Percentiles rank a stretch among this genome's conserved stretches.
Evolutionary conservation across 2,888 invertebrate genomes (phyloP).

Genomic region (Drosophila prolongata): DNA sequence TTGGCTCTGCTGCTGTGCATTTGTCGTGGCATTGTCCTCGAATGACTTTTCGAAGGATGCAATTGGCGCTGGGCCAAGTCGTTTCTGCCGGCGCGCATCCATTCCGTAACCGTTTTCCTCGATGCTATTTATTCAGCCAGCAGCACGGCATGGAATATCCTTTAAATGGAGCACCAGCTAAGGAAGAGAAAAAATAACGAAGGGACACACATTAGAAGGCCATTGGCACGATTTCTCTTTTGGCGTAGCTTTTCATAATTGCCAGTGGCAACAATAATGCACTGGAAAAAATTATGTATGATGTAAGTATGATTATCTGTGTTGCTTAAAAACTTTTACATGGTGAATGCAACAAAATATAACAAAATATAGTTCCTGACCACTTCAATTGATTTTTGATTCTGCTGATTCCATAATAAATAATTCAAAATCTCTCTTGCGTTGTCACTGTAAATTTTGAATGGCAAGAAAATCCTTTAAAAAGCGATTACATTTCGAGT

Average conservation of each 20-base stretch:
- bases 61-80: conserved; percentile 96
- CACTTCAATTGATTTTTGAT: too few species aligned
- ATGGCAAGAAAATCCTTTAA: too few species aligned
- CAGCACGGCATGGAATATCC: conserved; percentile 32
- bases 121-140: conserved; percentile 23
- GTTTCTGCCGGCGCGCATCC: conserved; percentile 87
- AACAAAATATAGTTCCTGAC: too few species aligned
- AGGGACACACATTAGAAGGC: conserved; percentile 52
- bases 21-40: conserved; percentile 80
- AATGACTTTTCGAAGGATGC: conserved; percentile 92
- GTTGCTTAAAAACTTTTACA: too few species aligned
- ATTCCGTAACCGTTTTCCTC: conserved; percentile 52
- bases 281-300: conserved; percentile 5
- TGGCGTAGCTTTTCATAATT: conserved; percentile 60
- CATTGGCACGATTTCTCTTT: conserved; percentile 65
- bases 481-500: too few species aligned
- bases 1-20: conserved; percentile 42
- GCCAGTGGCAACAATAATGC: conserved; percentile 59
- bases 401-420: too few species aligned
- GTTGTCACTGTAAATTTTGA: too few species aligned
- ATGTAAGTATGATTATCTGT: too few species aligned
- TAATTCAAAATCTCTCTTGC: too few species aligned
- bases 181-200: background rate
- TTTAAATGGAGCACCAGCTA: conserved; percentile 12
- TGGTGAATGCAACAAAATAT: too few species aligned